Evolutionary conservation across 2,113 vertebrate genomes (phyloP).

Genomic region (Centropus bengalensis): DNA sequence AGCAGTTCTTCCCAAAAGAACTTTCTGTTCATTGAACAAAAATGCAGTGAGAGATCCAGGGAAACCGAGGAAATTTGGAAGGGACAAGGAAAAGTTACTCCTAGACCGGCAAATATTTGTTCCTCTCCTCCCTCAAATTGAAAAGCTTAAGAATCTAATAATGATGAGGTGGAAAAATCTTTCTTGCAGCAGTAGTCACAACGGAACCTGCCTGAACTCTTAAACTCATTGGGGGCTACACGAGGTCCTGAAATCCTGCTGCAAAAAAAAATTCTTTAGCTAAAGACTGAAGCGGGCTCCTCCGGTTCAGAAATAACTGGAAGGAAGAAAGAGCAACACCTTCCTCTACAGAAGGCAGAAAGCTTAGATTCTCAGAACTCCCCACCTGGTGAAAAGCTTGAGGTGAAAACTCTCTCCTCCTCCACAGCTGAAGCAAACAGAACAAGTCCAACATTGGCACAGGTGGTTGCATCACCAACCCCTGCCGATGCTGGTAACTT

Average conservation of each 20-base stretch:
- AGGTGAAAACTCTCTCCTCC: not conserved
- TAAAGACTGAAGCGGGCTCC: not conserved
- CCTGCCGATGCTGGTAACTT: not conserved
- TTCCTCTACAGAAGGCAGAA: not conserved
- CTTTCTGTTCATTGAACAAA: not conserved
- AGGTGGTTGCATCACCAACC: not conserved
- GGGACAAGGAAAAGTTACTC: not conserved
- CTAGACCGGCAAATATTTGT: not conserved
- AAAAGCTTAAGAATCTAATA: not conserved
- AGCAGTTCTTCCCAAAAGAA: not conserved
- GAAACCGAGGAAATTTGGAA: slow-evolving; percentile 1
- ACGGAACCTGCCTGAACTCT: not conserved
- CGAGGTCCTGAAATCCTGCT: not conserved
- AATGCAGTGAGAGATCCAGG: not conserved
- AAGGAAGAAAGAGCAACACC: not conserved
- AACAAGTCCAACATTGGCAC: not conserved
- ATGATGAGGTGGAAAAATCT: not conserved
- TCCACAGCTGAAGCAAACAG: not conserved
- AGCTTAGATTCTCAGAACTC: not conserved
- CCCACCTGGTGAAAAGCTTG: not conserved
- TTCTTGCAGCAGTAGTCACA: not conserved
- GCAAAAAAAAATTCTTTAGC: not conserved
- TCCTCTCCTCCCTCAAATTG: not conserved
- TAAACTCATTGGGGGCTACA: not conserved
- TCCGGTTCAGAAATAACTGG: not conserved